These are phyloP conservation scores for Dicrostonyx torquatus DNA, from an alignment of 2,797 vertebrate species.

Conservation along the genomic window DNA sequence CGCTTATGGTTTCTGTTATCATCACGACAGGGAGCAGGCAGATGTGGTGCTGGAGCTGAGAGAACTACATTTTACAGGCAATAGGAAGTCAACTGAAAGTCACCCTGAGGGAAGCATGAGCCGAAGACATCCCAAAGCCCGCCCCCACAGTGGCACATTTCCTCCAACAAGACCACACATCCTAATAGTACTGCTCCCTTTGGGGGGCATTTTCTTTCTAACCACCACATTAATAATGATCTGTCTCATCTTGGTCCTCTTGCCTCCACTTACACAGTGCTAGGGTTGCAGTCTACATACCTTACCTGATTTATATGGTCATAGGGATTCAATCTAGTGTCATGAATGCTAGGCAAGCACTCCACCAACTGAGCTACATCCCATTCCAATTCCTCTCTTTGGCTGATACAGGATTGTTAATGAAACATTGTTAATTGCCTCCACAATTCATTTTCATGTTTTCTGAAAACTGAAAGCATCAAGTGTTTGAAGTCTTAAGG, in stretches of 20 bases:
- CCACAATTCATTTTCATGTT: constrained; percentile 22
- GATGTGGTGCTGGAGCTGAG: not conserved
- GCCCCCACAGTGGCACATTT: not conserved
- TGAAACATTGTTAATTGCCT: not conserved
- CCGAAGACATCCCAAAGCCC: not conserved
- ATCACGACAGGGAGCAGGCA: not conserved
- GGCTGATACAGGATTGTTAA: not conserved
- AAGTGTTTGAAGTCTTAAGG: not conserved
- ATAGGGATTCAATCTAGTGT: not conserved
- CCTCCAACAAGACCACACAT: not conserved
- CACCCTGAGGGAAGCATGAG: not conserved
- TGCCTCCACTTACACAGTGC: not conserved
- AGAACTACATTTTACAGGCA: not conserved
- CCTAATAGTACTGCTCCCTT: not conserved
- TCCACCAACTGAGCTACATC: not conserved
- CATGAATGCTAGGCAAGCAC: not conserved
- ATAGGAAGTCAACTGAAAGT: not conserved
- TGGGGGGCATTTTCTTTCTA: not conserved
- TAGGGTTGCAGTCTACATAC: not conserved
- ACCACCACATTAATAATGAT: not conserved
- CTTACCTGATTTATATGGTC: not conserved
- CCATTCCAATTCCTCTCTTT: not conserved
- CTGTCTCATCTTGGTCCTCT: not conserved
- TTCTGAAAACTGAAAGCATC: constrained; percentile 32
- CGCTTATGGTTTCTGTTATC: not conserved